Percentiles rank a stretch among this genome's conserved stretches.
phyloP scores from a whole-genome alignment of 35 echinoderm and acorn worm genomes.

The Nesometra sesokonis region DNA sequence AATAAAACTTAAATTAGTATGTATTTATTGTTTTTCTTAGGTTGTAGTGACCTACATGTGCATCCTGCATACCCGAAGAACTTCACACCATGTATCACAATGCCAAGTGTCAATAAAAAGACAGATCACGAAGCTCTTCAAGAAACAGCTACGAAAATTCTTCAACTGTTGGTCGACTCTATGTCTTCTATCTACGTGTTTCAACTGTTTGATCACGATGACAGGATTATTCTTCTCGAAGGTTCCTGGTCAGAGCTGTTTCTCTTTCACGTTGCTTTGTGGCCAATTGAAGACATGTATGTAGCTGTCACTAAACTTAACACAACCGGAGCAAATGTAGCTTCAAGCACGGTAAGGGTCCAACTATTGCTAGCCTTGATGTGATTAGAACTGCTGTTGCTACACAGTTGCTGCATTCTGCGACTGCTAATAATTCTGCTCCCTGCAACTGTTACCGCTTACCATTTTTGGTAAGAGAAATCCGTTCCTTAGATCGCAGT shows the following conservation, averaged over 20 bases:
- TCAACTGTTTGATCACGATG: conserved; percentile 36
- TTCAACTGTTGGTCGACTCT: neutral
- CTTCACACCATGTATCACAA: neutral
- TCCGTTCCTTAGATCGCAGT: too few species aligned
- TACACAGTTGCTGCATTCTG: too few species aligned
- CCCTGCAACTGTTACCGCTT: too few species aligned
- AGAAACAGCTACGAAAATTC: neutral
- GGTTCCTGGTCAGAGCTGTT: conserved; percentile 92
- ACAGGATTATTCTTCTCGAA: conserved; percentile 57
- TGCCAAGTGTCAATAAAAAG: neutral
- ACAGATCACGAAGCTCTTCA: neutral
- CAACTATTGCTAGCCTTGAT: too few species aligned
- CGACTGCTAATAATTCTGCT: too few species aligned
- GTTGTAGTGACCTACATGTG: neutral
- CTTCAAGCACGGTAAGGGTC: neutral
- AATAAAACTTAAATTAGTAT: too few species aligned
- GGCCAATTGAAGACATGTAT: conserved; percentile 82
- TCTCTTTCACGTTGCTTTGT: conserved; percentile 82
- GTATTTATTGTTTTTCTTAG: neutral
- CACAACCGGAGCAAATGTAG: neutral
- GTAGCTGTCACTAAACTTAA: neutral
- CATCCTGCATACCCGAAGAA: neutral
- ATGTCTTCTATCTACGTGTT: neutral
- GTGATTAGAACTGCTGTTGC: too few species aligned
- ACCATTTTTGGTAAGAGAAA: too few species aligned